These are phyloP conservation scores for Drosophila lacertosa DNA, from an alignment of 1,140 invertebrate genomes.

Conservation along the genomic window DNA sequence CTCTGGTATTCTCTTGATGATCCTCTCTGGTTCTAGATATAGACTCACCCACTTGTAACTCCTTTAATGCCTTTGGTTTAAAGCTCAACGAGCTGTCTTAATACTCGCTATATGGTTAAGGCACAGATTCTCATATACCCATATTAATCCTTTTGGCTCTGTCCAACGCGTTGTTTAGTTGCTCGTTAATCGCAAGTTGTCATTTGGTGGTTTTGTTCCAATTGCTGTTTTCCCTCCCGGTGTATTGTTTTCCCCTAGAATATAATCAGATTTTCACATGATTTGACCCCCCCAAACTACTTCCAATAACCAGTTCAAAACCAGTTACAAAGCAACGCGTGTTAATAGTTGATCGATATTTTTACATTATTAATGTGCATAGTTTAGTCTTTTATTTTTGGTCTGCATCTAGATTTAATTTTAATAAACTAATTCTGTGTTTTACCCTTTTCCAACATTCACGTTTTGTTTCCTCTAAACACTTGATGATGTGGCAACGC, in stretches of 20 bases:
- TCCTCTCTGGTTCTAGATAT: too few species aligned
- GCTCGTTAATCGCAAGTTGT: not conserved
- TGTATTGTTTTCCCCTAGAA: not conserved
- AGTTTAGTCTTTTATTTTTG: not conserved
- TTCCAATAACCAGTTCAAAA: not conserved
- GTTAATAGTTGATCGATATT: not conserved
- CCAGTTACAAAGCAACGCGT: not conserved
- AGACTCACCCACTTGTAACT: too few species aligned
- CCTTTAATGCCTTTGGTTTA: too few species aligned
- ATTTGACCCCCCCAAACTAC: not conserved
- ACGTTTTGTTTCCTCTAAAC: not conserved
- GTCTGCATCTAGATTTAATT: too few species aligned
- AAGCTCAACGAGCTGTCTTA: too few species aligned
- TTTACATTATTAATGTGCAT: not conserved
- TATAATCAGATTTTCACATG: not conserved
- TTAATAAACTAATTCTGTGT: too few species aligned
- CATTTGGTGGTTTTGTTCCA: too few species aligned
- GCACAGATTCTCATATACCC: too few species aligned
- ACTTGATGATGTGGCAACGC: slow-evolving; percentile 2
- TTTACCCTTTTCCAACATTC: not conserved
- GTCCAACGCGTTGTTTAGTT: not conserved
- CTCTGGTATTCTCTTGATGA: too few species aligned
- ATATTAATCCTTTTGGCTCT: too few species aligned
- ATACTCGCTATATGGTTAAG: not conserved
- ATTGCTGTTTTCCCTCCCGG: not conserved